Evolutionary conservation across 2,113 vertebrate genomes (phyloP), one percentile per base, ranked within the genome.

Genomic region (Bufo bufo): DNA sequence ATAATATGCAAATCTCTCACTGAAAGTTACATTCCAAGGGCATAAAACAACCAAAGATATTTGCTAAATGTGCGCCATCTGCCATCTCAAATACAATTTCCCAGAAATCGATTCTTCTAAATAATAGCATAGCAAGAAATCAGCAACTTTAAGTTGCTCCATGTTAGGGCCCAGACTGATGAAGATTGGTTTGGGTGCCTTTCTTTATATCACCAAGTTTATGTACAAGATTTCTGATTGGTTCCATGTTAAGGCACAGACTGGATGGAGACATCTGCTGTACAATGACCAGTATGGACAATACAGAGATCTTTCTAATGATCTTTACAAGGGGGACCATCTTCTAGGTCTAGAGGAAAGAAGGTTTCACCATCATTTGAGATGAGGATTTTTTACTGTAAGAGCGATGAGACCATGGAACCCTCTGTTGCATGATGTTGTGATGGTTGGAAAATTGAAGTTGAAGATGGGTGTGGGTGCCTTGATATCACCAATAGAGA

Each of bases 1-100:
- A 74, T 74, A 47, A 74, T 74, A 74, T 74, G 43, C 71, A 74
- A 74, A 74, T 74, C 17, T 17, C 47, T 74, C 45, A 49, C 71
- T 7, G 45, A 19, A 74, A 74, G 49, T 74, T 74, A 74, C 43
- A 74, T 74, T 74, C 17, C 3, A 5, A 74, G 49, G 71, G 49
- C 71, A 74, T 74, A 47, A 74, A 14, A 13, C 16, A 74, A 74
- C 71, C 71, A 47, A 74, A 47, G 71, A 47, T 74, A 74, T 74
- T 74, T 74, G 43, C 45, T 47, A 74, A 74, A 74, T 47, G 43
- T 47, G 71, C 49, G 71, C 43, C 45, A 49, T 74, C 7, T 47
- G 71, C 71, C 71, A 74, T 19, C 8, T 43, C 6, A 47, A 74
- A 74, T 74, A 45, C 43, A 19, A 47, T 74, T 74, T 74, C 71